Evolutionary conservation across 2,797 vertebrate species (phyloP), one percentile per base, ranked within the genome.

Genomic region (Psittacula echo): DNA sequence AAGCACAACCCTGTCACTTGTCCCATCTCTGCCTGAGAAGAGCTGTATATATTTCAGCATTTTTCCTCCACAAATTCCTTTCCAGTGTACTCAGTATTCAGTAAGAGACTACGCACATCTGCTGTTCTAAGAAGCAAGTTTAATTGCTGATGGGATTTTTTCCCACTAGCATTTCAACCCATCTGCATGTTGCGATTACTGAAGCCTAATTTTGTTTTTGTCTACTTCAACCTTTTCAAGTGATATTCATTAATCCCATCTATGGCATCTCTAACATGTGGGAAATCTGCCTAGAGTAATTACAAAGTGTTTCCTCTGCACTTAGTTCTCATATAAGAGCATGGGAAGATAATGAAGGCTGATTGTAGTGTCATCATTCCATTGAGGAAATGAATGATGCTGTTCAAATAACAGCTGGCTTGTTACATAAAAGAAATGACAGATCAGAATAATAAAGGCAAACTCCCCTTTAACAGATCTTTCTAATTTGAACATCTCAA

Each of bases 131-230:
- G 96, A 98, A 98, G 95, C 95, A 89, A 96, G 78, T 97, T 96
- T 97, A 98, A 98, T 97, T 98, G 97, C 96, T 97, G 94, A 97
- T 97, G 96, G 97, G 91, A 92, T 85, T 48, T 96, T 96, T 97
- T 97, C 93, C 95, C 87, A 54, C 53, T 96, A 97, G 95, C 96
- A 93, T 97, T 97, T 96, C 95, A 95, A 96, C 82, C 95, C 97
- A 97, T 98, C 96, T 98, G 96, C 93, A 96, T 91, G 91, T 93
- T 95, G 86, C 70, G 88, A 97, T 97, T 97, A 95, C 94, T 75
- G 80, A 92, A 95, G 91, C 87, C 93, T 97, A 95, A 95, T 97
- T 97, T 96, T 96, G 88, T 91, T 95, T 95, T 94, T 94, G 85
- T 97, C 95, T 96, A 95, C 92, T 97, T 96, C 95, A 97, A 97